Evolutionary conservation across 2,797 vertebrate genomes (phyloP).

Genomic region (Echeneis naucrates): DNA sequence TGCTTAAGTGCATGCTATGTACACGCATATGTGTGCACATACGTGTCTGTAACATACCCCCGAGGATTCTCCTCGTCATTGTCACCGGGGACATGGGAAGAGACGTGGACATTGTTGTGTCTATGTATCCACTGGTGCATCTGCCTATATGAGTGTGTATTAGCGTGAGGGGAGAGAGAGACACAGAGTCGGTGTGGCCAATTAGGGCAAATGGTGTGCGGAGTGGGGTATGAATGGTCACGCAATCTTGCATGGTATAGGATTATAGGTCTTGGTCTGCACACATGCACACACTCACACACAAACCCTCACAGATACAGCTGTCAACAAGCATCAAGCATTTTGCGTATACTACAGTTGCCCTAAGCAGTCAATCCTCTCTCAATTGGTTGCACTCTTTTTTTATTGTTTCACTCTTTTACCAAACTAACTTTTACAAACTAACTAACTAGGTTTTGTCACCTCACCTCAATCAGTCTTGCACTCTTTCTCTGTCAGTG

Average conservation of each 20-base stretch:
- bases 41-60: constrained; percentile 60
- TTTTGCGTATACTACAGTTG: constrained; percentile 53
- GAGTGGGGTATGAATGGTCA: constrained; percentile 73
- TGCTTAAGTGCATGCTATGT: constrained; percentile 62
- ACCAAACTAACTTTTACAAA: constrained; percentile 20
- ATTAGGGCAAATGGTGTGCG: constrained; percentile 68
- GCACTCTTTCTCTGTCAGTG: neutral
- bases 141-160: constrained; percentile 40
- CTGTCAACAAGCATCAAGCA: constrained; percentile 76
- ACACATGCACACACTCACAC: constrained; percentile 24
- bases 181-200: constrained; percentile 55
- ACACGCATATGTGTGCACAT: constrained; percentile 48
- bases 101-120: constrained; percentile 55
- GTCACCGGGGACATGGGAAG: constrained; percentile 40
- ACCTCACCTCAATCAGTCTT: neutral
- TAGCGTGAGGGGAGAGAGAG: neutral
- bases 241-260: constrained; percentile 69
- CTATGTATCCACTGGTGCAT: constrained; percentile 50
- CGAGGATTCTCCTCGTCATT: constrained; percentile 54
- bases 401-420: constrained; percentile 43
- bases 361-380: constrained; percentile 46
- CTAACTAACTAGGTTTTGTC: constrained; percentile 33
- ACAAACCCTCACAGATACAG: constrained; percentile 59
- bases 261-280: constrained; percentile 64
- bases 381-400: constrained; percentile 50